Evolutionary conservation across 2,888 invertebrate species (phyloP).

Genomic region (Patella ulyssiponensis): DNA sequence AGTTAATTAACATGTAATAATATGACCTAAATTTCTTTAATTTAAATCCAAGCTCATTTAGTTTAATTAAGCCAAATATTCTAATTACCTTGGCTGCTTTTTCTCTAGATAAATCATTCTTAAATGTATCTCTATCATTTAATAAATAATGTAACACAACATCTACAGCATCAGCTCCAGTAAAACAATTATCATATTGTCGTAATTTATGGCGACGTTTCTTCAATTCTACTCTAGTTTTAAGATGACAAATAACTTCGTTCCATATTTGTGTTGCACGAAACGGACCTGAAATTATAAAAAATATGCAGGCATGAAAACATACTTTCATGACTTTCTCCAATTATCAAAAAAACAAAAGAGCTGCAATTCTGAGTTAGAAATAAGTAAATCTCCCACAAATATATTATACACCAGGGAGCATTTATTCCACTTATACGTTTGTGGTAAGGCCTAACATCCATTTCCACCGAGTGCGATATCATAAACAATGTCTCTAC

Average conservation of each 20-base stretch:
- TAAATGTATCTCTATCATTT: conserved; percentile 59
- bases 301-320: not conserved
- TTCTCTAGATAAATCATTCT: conserved; percentile 59
- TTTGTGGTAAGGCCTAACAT: no score
- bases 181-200: conserved; percentile 65
- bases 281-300: conserved; percentile 56
- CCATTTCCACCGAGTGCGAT: no score
- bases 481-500: no score
- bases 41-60: not conserved
- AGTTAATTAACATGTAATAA: no score
- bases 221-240: conserved; percentile 63
- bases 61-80: not conserved
- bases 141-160: conserved; percentile 64
- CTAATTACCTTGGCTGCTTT: conserved; percentile 63
- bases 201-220: conserved; percentile 61
- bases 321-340: not conserved
- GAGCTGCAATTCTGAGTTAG: no score
- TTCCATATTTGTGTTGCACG: conserved; percentile 70
- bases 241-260: conserved; percentile 64
- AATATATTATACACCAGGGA: no score
- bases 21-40: not conserved
- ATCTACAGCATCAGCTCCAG: conserved; percentile 68
- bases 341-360: not conserved
- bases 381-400: no score
- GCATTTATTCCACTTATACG: no score